These are phyloP conservation scores for Ataeniobius toweri DNA, from an alignment of 2,797 vertebrate species.

Conservation along the genomic window DNA sequence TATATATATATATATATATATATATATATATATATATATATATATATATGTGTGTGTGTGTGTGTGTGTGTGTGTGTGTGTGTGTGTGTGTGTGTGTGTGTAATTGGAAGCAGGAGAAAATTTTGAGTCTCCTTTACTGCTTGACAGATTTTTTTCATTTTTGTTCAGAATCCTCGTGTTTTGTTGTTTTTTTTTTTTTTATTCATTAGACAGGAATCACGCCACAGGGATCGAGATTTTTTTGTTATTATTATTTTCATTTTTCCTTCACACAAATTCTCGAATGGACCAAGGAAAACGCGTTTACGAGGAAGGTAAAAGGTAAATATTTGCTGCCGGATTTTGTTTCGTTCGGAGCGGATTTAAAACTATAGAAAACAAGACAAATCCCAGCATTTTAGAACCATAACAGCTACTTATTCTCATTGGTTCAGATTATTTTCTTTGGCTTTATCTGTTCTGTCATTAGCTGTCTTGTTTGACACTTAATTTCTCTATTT, in stretches of 20 bases:
- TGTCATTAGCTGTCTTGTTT: background rate
- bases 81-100: too few species aligned
- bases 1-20: background rate
- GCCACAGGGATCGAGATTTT: conserved; percentile 13
- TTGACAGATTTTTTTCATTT: background rate
- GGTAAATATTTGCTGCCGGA: conserved; percentile 15
- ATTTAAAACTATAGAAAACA: background rate
- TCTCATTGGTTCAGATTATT: background rate
- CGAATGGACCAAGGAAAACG: conserved; percentile 14
- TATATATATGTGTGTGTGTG: too few species aligned
- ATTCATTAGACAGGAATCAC: background rate
- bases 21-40: too few species aligned
- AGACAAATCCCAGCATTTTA: background rate
- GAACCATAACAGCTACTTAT: background rate
- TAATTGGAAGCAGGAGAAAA: background rate
- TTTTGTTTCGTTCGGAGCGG: background rate
- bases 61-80: too few species aligned
- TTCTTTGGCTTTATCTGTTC: background rate
- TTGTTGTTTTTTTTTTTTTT: too few species aligned
- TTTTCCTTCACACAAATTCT: conserved; percentile 21
- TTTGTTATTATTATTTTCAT: conserved; percentile 27
- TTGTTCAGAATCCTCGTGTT: background rate
- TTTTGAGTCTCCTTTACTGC: background rate
- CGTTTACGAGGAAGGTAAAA: conserved; percentile 10
- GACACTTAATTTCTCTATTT: conserved; percentile 26